Base-by-base conservation (phyloP, 2,113 vertebrate species). In the Aegithalos caudatus region DNA sequence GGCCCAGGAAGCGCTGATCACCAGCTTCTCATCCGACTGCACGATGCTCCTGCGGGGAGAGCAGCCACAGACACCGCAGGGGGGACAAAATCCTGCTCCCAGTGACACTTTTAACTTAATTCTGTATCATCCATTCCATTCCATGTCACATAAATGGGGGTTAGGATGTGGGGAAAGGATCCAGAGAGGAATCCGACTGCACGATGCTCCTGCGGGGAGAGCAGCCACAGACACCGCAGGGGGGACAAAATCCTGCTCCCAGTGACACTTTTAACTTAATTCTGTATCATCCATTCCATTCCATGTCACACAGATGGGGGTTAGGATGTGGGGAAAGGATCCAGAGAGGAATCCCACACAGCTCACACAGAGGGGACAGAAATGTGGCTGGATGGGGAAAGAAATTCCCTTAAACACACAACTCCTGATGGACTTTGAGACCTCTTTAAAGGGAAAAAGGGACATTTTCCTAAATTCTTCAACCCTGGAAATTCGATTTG, bases 1-100 rank as follows among this genome's bases (percentile, higher is more conserved):
- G 50, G 99, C 98, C 99, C 99, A 99, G 37, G 99, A 99, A 0
- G 99, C 99, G 21, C 99, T 99, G 96, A 99, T 99, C 88, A 99
- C 99, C 94, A 99, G 97, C 93, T 99, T 99, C 83, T 99, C 99
- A 38, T 99, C 99, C 3, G 98, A 99, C 80, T 99, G 99, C 81
- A 99, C 99, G 1, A 99, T 98, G 67, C 90, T 97, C 97, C 99
- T 99, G 81, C 1, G 53, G 58, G 51, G 79, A 23, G n/a, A 91
- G 27, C 44, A 81, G 62, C 53, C 53, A 33, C 27, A 47, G 4
- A 3, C 42, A 18, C 28, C 11, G 84, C 24, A 96, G 61, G 2
- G 24, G 0, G 19, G 60, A 51, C 57, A 8, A 35, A 67, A 44
- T 7, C 6, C 0, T 4, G 48, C 27, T 20, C 16, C 11, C 4